Evolutionary conservation across 64 coral and sea anemone genomes (phyloP).

Genomic region (Exaiptasia diaphana): DNA sequence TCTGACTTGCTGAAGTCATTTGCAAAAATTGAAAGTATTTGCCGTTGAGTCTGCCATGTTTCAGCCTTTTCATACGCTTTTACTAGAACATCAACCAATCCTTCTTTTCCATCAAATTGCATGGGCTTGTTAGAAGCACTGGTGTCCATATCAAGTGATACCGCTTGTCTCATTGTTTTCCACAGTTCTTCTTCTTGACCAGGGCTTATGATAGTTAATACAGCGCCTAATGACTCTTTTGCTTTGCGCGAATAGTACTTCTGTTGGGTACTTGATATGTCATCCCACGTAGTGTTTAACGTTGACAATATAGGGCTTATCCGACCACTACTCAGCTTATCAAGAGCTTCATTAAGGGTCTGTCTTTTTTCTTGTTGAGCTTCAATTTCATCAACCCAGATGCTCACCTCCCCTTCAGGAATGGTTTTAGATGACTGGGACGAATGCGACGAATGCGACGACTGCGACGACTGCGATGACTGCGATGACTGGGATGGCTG

Average conservation of each 20-base stretch:
- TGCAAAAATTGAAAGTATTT: slow-evolving; percentile 45
- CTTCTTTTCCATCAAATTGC: background rate
- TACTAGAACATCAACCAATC: background rate
- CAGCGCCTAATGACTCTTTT: slow-evolving; percentile 4
- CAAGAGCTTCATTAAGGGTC: background rate
- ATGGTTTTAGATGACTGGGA: background rate
- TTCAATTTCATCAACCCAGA: background rate
- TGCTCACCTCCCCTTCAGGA: background rate
- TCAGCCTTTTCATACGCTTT: slow-evolving; percentile 33
- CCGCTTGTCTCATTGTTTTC: background rate
- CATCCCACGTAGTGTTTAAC: slow-evolving; percentile 9
- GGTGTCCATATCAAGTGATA: no score
- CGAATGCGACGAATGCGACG: background rate
- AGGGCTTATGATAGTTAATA: slow-evolving; percentile 18
- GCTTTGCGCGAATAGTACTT: slow-evolving; percentile 42
- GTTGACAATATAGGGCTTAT: slow-evolving; percentile 48
- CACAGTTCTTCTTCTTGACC: slow-evolving; percentile 14
- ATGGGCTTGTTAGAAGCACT: no score
- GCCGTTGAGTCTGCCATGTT: slow-evolving; percentile 7
- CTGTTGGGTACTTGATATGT: slow-evolving; percentile 18
- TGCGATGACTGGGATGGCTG: background rate
- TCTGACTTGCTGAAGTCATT: slow-evolving; percentile 28
- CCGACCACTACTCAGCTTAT: background rate
- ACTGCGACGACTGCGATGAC: background rate
- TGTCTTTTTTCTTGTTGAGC: background rate